Conservation (phyloP, 2,888 invertebrate species). For the Onthophagus sagittarius region DNA sequence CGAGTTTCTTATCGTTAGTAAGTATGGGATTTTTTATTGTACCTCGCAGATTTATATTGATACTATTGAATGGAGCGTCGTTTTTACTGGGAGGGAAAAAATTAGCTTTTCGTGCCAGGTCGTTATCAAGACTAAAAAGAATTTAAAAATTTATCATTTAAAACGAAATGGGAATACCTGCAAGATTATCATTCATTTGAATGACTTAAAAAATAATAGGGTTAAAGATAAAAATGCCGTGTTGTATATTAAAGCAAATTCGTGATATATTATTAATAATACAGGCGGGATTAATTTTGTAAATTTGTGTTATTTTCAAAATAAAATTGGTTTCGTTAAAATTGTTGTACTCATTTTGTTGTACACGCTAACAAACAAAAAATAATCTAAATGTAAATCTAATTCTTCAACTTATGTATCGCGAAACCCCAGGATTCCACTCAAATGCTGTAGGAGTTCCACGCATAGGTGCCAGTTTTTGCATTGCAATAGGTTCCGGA, state of each 20-base stretch:
- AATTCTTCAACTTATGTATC: no score
- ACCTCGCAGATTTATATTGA: conserved; percentile 15
- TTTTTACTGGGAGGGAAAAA: conserved; percentile 24
- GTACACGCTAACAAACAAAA: no score
- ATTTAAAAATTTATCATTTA: conserved; percentile 13
- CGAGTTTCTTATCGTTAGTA: conserved; percentile 23
- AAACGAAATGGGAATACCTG: conserved; percentile 15
- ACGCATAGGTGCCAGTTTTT: no score
- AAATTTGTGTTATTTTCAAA: no score
- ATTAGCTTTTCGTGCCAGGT: conserved; percentile 25
- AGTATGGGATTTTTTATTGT: conserved; percentile 27
- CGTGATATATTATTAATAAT: not conserved
- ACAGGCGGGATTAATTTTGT: no score
- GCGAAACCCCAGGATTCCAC: no score
- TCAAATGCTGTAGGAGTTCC: no score
- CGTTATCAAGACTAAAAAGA: conserved; percentile 16
- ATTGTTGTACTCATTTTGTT: no score
- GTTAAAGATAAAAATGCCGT: conserved; percentile 22
- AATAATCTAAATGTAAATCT: no score
- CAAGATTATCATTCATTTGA: conserved; percentile 15
- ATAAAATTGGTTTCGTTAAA: no score
- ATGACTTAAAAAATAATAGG: conserved; percentile 19
- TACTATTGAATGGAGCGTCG: conserved; percentile 26
- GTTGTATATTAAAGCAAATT: conserved; percentile 10
- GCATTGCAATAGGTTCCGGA: no score